Percentiles rank a stretch among this genome's conserved stretches.
phyloP scores from a whole-genome alignment of 92 coral and sea anemone genomes.

The Palythoa grandis region DNA sequence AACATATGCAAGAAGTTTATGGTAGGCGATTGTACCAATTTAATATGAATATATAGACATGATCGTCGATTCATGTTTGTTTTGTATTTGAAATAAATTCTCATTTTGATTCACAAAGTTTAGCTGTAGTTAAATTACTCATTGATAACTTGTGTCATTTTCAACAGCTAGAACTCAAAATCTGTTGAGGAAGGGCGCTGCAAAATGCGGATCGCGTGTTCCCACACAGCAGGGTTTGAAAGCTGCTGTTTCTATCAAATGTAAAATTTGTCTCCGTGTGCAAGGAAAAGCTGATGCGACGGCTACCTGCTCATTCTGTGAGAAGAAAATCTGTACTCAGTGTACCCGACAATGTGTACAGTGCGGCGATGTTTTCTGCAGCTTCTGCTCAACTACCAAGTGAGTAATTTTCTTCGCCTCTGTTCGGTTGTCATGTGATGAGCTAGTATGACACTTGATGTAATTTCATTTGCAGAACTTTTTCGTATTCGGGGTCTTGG shows the following conservation, averaged over 20 bases:
- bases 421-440: too few relatives aligned
- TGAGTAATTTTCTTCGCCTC: slow-evolving; percentile 42
- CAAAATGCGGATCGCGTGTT: slow-evolving; percentile 35
- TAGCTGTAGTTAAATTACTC: neutral
- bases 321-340: slow-evolving; percentile 65
- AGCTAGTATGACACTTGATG: too few relatives aligned
- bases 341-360: slow-evolving; percentile 73
- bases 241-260: slow-evolving; percentile 46
- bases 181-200: slow-evolving; percentile 77
- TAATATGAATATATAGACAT: neutral
- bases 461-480: too few relatives aligned
- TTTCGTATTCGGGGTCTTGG: too few relatives aligned
- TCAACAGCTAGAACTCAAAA: slow-evolving; percentile 81
- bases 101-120: neutral
- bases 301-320: slow-evolving; percentile 76
- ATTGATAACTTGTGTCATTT: neutral
- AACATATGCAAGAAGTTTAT: slow-evolving; percentile 72
- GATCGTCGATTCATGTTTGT: neutral
- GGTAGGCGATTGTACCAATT: slow-evolving; percentile 51
- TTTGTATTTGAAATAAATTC: neutral
- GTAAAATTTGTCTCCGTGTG: slow-evolving; percentile 65
- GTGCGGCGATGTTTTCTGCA: slow-evolving; percentile 80
- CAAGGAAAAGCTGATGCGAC: slow-evolving; percentile 11
- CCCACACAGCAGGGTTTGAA: slow-evolving; percentile 1
- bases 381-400: slow-evolving; percentile 81